Evolutionary conservation across 2,113 vertebrate genomes (phyloP).

Genomic region (Pycnonotus jocosus): DNA sequence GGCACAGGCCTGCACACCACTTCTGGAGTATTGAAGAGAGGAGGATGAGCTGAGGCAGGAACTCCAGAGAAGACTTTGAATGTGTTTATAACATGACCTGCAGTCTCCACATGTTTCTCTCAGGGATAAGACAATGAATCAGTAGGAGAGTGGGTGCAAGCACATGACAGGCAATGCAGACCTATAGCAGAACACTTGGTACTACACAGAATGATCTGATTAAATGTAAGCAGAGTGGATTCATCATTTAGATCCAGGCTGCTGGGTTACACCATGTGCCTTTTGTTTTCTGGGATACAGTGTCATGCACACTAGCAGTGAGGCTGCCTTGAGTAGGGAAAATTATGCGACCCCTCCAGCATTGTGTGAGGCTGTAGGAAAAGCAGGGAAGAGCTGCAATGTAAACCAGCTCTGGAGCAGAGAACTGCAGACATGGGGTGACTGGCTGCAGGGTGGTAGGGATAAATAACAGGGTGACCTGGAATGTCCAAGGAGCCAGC

Average conservation of each 20-base stretch:
- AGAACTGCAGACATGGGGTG: not conserved
- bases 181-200: not conserved
- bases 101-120: not conserved
- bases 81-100: not conserved
- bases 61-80: not conserved
- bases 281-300: constrained; percentile 4
- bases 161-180: not conserved
- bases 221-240: not conserved
- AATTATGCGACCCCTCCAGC: not conserved
- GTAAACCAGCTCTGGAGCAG: not conserved
- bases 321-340: not conserved
- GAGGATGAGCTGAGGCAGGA: not conserved
- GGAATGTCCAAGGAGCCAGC: not conserved
- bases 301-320: not conserved
- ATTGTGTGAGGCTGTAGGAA: not conserved
- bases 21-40: not conserved
- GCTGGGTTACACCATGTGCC: not conserved
- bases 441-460: not conserved
- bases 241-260: not conserved
- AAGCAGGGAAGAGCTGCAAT: not conserved
- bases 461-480: not conserved
- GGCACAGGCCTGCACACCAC: not conserved
- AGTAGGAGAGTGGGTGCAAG: not conserved
- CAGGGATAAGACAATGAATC: constrained; percentile 7
- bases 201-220: not conserved